A percentile compares a stretch with the other conserved stretches of the same genome.
Evolutionary conservation across 2,797 vertebrate genomes (phyloP).

Genomic region (Anas bahamensis): DNA sequence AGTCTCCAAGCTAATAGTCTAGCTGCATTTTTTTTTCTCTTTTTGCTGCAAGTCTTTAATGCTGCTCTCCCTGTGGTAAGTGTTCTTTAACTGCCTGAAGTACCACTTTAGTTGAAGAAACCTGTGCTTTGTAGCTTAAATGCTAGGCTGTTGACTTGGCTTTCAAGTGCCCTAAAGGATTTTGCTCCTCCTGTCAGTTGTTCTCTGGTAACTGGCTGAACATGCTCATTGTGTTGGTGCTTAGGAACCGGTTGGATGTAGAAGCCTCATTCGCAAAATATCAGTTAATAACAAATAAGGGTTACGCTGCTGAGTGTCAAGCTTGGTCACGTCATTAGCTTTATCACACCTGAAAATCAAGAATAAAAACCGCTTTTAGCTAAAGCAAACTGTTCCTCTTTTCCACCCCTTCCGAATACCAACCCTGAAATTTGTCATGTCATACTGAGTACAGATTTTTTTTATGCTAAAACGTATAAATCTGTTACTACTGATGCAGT

Average conservation of each 20-base stretch:
- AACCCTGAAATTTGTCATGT: neutral
- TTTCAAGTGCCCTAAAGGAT: neutral
- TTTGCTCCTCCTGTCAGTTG: neutral
- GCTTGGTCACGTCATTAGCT: neutral
- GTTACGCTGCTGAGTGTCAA: neutral
- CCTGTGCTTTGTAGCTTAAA: neutral
- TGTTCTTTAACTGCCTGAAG: neutral
- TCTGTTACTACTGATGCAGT: neutral
- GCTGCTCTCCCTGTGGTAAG: accelerated
- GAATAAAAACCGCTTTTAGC: neutral
- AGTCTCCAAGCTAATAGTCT: neutral
- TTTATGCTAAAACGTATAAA: neutral
- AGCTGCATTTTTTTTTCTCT: neutral
- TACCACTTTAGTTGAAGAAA: neutral
- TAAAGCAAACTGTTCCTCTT: neutral
- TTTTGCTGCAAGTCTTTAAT: neutral
- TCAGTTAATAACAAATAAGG: neutral
- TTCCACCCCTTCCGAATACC: neutral
- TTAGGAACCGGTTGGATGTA: neutral
- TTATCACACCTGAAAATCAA: neutral
- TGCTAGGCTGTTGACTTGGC: neutral
- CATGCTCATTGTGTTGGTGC: neutral
- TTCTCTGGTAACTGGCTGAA: neutral
- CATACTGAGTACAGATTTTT: neutral
- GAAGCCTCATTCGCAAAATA: neutral